These are phyloP conservation scores for Palythoa caribaeorum DNA, from an alignment of 92 coral and sea anemone species.

Conservation along the genomic window DNA sequence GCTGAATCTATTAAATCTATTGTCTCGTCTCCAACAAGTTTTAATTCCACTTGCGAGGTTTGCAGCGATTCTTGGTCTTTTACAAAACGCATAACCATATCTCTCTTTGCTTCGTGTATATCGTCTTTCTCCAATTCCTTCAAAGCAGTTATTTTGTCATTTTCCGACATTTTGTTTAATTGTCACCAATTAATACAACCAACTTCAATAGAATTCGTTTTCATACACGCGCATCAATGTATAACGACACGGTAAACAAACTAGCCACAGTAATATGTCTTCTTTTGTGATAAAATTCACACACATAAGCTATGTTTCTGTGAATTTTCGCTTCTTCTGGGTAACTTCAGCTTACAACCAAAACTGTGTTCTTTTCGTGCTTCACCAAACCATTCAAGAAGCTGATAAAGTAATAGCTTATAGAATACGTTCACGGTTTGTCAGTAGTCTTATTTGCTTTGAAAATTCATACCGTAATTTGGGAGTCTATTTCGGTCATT, in stretches of 20 bases:
- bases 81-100: constrained; percentile 89
- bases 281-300: neutral
- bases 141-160: constrained; percentile 32
- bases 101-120: constrained; percentile 81
- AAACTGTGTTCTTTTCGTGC: neutral
- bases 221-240: constrained; percentile 40
- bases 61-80: constrained; percentile 94
- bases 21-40: constrained; percentile 85
- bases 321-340: neutral
- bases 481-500: neutral
- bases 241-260: constrained; percentile 38
- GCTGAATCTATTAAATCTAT: constrained; percentile 93
- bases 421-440: constrained; percentile 1
- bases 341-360: neutral
- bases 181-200: neutral
- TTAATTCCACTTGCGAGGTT: constrained; percentile 84
- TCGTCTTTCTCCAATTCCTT: constrained; percentile 64
- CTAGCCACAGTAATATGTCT: constrained; percentile 22
- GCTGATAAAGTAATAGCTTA: constrained; percentile 3
- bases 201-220: constrained; percentile 30
- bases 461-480: neutral
- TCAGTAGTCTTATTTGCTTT: constrained; percentile 9
- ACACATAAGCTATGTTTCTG: neutral
- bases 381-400: neutral
- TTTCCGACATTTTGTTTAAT: constrained; percentile 34